Base-by-base conservation (phyloP, 2,113 vertebrate species). In the Illadopsis cleaveri region DNA sequence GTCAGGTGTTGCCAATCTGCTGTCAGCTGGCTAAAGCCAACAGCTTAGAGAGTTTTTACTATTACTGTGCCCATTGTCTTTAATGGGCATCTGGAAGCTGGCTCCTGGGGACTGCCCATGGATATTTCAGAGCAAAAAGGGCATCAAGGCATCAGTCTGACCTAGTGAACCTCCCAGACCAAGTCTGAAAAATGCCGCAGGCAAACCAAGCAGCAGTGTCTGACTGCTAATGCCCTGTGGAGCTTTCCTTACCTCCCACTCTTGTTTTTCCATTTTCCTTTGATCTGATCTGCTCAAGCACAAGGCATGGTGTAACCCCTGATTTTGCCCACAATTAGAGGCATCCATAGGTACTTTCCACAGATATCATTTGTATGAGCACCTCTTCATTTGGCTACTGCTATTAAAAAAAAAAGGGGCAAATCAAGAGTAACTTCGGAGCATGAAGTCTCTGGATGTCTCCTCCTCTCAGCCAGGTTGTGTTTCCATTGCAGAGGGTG, bases 1-100 rank as follows among this genome's bases (percentile, higher is more conserved):
- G 97, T 97, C 97, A 98, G 96, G 82, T 95, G 91, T 94, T 97
- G 97, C 97, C 97, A 95, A 75, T 97, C 97, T 97, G 93, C 61
- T 94, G 87, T 96, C 97, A 96, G 96, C 81, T 92, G 94, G 87
- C 94, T 64, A 96, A 86, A 96, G 91, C 94, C 96, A 96, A 86
- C 95, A 53, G 5, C 79, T 77, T 87, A 56, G 80, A 92, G 95
- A 85, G 83, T 60, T 96, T 91, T 78, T 58, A 72, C 81, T 96
- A 54, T 57, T 35, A 15, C 35, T 27, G 25, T 44, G 72, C 60
- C 85, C 8, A 0, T 45, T 68, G 24, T 57, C 38, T 78, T 62
- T n/a, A 40, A 50, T 12, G 37, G 53, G 65, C 78, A 37, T 28
- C 82, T 85, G 47, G 72, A 82, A 79, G 16, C 25, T 75, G 69